Conservation (phyloP, 1,140 invertebrate genomes). For the Drosophila pruinosa region DNA sequence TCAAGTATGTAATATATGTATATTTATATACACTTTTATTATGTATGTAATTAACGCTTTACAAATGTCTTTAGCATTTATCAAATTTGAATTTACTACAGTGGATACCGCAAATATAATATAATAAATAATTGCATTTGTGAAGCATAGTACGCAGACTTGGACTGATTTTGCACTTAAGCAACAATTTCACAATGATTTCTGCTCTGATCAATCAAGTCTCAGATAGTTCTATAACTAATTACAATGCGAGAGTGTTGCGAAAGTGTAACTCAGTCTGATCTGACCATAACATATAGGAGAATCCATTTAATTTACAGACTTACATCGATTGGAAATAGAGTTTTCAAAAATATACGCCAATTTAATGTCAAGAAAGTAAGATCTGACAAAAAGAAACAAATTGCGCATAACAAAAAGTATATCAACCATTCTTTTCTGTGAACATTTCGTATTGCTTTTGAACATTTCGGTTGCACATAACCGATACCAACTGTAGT, state of each 20-base stretch:
- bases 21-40: constrained; percentile 19
- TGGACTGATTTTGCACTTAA: neutral
- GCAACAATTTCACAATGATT: neutral
- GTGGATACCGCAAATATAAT: constrained; percentile 37
- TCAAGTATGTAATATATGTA: constrained; percentile 39
- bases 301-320: neutral
- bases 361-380: neutral
- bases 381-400: neutral
- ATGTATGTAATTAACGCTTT: constrained; percentile 55
- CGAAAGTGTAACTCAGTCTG: neutral
- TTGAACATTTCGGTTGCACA: constrained; percentile 16
- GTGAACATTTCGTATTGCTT: constrained; percentile 26
- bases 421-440: constrained; percentile 5
- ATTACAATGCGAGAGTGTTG: neutral
- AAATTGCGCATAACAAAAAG: constrained; percentile 1
- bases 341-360: neutral
- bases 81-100: constrained; percentile 36
- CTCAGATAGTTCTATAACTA: too few species aligned
- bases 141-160: neutral
- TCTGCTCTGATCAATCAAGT: too few species aligned
- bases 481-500: constrained; percentile 37
- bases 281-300: neutral
- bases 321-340: neutral
- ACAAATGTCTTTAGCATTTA: constrained; percentile 37
- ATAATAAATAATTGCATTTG: constrained; percentile 12